These are phyloP conservation scores for Bostrychus sinensis DNA, from an alignment of 2,113 vertebrate genomes.

Conservation along the genomic window DNA sequence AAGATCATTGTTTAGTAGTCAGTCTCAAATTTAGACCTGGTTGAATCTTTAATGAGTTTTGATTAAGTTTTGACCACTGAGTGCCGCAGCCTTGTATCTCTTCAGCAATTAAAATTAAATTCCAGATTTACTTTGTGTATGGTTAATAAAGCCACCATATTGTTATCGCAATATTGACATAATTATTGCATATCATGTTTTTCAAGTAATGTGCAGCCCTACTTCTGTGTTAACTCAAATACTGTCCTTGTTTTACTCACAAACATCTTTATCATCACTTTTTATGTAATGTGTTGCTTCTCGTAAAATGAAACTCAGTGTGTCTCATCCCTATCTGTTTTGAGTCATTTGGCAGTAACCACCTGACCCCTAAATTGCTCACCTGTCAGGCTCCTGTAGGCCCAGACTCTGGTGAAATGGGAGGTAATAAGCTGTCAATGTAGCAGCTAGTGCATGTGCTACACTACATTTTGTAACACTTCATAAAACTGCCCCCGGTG, in stretches of 20 bases:
- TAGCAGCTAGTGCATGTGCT: not conserved
- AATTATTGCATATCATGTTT: too few species aligned
- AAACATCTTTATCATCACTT: not conserved
- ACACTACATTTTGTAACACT: conserved; percentile 40
- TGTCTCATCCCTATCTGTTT: not conserved
- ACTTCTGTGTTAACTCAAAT: not conserved
- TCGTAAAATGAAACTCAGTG: not conserved
- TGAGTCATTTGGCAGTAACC: conserved; percentile 20
- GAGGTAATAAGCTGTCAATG: conserved; percentile 36
- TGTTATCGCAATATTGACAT: too few species aligned
- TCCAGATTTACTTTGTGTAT: too few species aligned
- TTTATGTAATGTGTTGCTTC: not conserved
- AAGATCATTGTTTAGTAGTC: too few species aligned
- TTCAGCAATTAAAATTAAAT: too few species aligned
- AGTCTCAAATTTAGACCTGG: too few species aligned
- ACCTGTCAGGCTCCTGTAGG: conserved; percentile 2
- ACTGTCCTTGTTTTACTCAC: not conserved
- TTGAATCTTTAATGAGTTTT: too few species aligned
- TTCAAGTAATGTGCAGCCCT: too few species aligned
- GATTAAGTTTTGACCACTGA: too few species aligned
- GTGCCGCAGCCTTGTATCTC: too few species aligned
- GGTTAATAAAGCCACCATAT: too few species aligned
- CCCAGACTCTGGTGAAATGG: conserved; percentile 5
- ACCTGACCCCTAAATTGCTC: conserved; percentile 10
- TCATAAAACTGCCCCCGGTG: conserved; percentile 50